Conservation (phyloP, 2,797 vertebrate genomes). For the Tiaroga cobitis region DNA sequence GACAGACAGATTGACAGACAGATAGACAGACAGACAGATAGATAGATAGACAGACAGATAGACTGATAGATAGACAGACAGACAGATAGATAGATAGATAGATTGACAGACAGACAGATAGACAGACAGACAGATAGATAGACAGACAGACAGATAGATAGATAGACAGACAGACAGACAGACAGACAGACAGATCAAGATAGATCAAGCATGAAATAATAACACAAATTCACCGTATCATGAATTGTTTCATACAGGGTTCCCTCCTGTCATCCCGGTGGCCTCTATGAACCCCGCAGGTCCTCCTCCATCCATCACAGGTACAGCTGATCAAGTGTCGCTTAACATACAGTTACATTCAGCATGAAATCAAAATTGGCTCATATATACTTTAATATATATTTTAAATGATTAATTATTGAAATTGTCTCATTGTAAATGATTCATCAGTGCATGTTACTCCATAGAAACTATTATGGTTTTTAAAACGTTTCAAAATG, state of each 20-base stretch:
- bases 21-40: no score
- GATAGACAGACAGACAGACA: rapidly evolving
- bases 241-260: conserved; percentile 30
- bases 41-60: no score
- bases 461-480: not conserved
- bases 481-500: not conserved
- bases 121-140: no score
- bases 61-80: rapidly evolving
- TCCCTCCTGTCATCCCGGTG: conserved; percentile 35
- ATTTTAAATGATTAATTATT: not conserved
- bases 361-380: not conserved
- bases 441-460: not conserved
- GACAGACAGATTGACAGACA: rapidly evolving
- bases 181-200: not conserved
- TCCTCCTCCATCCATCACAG: not conserved
- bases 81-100: no score
- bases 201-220: not conserved
- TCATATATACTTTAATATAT: not conserved
- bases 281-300: not conserved
- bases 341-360: not conserved
- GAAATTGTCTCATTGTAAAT: not conserved
- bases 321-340: not conserved
- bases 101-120: no score
- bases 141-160: no score
- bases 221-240: not conserved